Base-by-base conservation (phyloP, 1,140 invertebrate genomes). In the Lasaia peninsularis region DNA sequence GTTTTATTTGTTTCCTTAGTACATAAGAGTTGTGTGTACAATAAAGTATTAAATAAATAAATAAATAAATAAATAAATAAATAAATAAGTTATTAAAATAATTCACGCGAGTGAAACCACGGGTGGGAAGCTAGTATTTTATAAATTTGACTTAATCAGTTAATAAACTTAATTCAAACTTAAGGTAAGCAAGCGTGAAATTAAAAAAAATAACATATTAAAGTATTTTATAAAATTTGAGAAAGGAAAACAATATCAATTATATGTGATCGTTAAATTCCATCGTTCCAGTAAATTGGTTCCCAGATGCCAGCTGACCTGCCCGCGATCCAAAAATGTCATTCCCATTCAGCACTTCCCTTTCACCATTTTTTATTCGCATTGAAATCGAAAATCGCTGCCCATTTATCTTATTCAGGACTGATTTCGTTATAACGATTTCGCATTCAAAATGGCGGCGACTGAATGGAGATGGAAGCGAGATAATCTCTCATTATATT, bases 401-500 rank as follows among this genome's bases (percentile, higher is more conserved):
- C 18, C 20, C 44, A 48, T 48, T 48, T 48, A 48, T 48, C 44
- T 48, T 48, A 48, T 48, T 48, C 44, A 48, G 44, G 44, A n/a
- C 44, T 48, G 44, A 48, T 48, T 48, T 48, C 44, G 44, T 48
- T 48, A 48, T 48, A 48, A 48, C 44, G 44, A 48, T 21, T 44
- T 21, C 44, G 44, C 18, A 48, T 48, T 48, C 11, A 48, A 48
- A 48, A 48, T 21, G 18, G 44, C 44, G 7, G 44, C 18, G 18
- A 21, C 20, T 48, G 18, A 48, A 48, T 48, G 10, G 20, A 11
- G 16, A 48, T n/a, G 44, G 11, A 48, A 48, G 44, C 11, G n/a
- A 7, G 44, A 48, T 20, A 44, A 44, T 44, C 40, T 10, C 18
- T 20, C 40, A 44, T 44, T 44, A 44, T 18, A 18, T 44, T 44